Evolutionary conservation across 2,888 invertebrate species (phyloP).

Genomic region (Mythimna vitellina): DNA sequence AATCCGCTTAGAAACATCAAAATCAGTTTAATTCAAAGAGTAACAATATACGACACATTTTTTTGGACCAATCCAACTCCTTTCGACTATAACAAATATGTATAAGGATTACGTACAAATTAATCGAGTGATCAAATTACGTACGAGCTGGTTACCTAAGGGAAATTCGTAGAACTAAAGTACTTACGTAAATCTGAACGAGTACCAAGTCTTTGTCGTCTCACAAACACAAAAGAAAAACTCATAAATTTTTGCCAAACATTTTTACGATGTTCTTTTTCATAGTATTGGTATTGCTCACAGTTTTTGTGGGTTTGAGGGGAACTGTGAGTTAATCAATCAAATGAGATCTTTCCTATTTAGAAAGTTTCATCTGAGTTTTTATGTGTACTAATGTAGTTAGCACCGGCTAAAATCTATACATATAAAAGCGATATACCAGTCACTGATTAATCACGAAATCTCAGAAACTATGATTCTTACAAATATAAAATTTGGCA

Average conservation of each 20-base stretch:
- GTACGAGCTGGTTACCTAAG: conserved; percentile 34
- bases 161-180: conserved; percentile 5
- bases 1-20: not conserved
- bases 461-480: no score
- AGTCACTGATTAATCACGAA: no score
- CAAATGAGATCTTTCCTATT: not conserved
- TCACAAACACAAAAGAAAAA: conserved; percentile 50
- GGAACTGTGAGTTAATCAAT: conserved; percentile 1
- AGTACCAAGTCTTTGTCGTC: not conserved
- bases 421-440: no score
- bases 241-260: conserved; percentile 66
- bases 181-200: conserved; percentile 27
- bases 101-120: conserved; percentile 36
- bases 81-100: conserved; percentile 29
- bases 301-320: conserved; percentile 1
- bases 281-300: not conserved
- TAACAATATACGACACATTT: not conserved
- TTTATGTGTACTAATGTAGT: not conserved
- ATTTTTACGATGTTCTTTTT: conserved; percentile 60
- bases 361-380: not conserved
- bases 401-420: no score
- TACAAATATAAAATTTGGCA: no score
- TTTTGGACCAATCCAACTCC: conserved; percentile 17
- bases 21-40: no score
- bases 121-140: conserved; percentile 56